Evolutionary conservation across 92 coral and sea anemone genomes (phyloP).

Genomic region (Siderastrea radians): DNA sequence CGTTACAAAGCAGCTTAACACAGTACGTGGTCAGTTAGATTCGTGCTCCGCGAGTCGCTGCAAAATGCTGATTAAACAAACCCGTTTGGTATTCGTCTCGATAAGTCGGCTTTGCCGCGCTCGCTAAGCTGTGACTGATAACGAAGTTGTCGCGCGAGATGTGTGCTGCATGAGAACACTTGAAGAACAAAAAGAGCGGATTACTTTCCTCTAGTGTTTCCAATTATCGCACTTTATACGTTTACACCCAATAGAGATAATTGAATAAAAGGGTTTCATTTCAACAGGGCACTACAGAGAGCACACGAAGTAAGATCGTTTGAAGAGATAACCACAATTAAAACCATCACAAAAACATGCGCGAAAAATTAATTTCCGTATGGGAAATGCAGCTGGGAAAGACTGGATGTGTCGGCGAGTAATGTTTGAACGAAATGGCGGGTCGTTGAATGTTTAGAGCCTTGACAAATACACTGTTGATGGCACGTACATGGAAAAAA

Average conservation of each 20-base stretch:
- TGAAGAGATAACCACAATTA: constrained; percentile 46
- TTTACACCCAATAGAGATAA: constrained; percentile 45
- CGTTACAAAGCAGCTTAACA: constrained; percentile 5
- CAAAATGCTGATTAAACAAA: background rate
- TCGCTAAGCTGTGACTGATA: background rate
- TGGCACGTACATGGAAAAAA: background rate
- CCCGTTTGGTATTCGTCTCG: constrained; percentile 7
- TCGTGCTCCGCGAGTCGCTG: background rate
- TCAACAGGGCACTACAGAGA: constrained; percentile 37
- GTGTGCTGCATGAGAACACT: background rate
- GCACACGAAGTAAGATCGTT: constrained; percentile 19
- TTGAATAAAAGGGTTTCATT: constrained; percentile 44
- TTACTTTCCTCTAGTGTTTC: constrained; percentile 28
- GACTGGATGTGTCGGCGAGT: background rate
- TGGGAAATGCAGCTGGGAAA: constrained; percentile 4
- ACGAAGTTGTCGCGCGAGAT: background rate
- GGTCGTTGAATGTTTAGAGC: background rate
- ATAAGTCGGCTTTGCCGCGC: background rate
- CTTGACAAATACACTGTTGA: constrained; percentile 1
- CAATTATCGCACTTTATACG: constrained; percentile 31
- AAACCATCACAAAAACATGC: constrained; percentile 30
- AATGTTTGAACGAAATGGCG: constrained; percentile 8
- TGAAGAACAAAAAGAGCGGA: constrained; percentile 2
- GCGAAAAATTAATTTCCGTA: constrained; percentile 34
- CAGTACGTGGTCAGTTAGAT: constrained; percentile 12